phyloP scores from a whole-genome alignment of 2,113 vertebrate genomes.

The Sciurus niger region DNA sequence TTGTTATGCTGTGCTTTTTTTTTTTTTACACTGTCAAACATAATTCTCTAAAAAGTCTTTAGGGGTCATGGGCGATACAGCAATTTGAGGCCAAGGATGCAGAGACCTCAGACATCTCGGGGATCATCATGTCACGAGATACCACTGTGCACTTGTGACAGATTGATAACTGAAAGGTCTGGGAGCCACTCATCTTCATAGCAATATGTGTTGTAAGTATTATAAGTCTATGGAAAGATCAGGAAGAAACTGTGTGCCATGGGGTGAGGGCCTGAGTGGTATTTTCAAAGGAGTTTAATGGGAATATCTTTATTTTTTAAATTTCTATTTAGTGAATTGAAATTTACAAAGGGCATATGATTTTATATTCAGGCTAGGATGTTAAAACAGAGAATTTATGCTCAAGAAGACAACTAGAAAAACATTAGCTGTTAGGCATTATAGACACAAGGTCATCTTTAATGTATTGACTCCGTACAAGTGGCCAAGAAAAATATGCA shows the following conservation, averaged over 20 bases:
- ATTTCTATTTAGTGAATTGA: slow-evolving; percentile 61
- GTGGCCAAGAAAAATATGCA: slow-evolving; percentile 25
- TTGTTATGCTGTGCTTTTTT: neutral
- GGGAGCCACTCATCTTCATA: slow-evolving; percentile 71
- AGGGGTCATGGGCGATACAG: slow-evolving; percentile 10
- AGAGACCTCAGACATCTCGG: slow-evolving; percentile 80
- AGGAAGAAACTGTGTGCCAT: neutral
- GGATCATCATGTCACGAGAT: slow-evolving; percentile 83
- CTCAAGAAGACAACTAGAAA: slow-evolving; percentile 43
- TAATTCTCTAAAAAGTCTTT: slow-evolving; percentile 68
- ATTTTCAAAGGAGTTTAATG: slow-evolving; percentile 31
- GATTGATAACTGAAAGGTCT: slow-evolving; percentile 85
- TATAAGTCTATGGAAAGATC: neutral
- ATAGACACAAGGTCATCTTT: slow-evolving; percentile 14
- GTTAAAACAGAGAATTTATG: slow-evolving; percentile 52
- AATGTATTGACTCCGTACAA: slow-evolving; percentile 14
- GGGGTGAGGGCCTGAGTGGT: neutral
- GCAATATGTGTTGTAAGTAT: slow-evolving; percentile 61
- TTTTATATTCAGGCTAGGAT: slow-evolving; percentile 52
- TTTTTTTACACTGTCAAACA: neutral
- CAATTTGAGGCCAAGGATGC: slow-evolving; percentile 48
- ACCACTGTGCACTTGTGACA: slow-evolving; percentile 81
- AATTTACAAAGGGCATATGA: neutral
- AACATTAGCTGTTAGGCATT: neutral
- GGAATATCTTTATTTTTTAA: slow-evolving; percentile 23